Conservation (phyloP, 2,888 invertebrate genomes). For the Drosophila pseudotalamancana region DNA sequence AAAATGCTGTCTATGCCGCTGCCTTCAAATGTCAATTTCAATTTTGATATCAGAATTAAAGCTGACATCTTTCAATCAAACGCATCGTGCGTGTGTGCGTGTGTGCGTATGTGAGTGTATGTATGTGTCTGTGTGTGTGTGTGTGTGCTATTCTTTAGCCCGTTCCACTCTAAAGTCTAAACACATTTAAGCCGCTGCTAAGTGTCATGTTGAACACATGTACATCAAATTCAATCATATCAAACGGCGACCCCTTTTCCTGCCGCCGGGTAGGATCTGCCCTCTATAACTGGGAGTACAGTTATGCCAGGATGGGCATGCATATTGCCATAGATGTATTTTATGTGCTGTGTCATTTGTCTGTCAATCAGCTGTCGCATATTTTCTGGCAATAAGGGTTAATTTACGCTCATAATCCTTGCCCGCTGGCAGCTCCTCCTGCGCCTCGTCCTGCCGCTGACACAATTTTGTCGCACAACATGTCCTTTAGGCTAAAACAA, state of each 20-base stretch:
- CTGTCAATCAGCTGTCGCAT: slow-evolving; percentile 79
- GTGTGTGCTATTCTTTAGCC: not conserved
- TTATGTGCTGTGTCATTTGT: slow-evolving; percentile 74
- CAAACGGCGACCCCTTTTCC: slow-evolving; percentile 32
- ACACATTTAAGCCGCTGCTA: slow-evolving; percentile 69
- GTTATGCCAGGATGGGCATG: slow-evolving; percentile 20
- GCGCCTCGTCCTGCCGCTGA: slow-evolving; percentile 12
- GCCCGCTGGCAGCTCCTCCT: slow-evolving; percentile 29
- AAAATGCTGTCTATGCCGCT: slow-evolving; percentile 2
- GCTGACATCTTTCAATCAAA: slow-evolving; percentile 16
- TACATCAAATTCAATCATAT: slow-evolving; percentile 74
- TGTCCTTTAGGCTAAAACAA: slow-evolving; percentile 47
- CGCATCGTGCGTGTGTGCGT: not conserved
- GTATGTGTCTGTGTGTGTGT: not conserved
- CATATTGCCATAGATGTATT: slow-evolving; percentile 36
- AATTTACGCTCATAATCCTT: slow-evolving; percentile 79
- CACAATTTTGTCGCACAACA: slow-evolving; percentile 63
- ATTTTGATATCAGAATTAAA: slow-evolving; percentile 40
- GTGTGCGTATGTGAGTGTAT: slow-evolving; percentile 4
- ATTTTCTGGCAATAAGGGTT: slow-evolving; percentile 78
- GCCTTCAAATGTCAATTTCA: slow-evolving; percentile 43
- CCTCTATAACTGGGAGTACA: slow-evolving; percentile 29
- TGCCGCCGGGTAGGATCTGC: not conserved
- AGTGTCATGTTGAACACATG: slow-evolving; percentile 75
- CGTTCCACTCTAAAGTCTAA: slow-evolving; percentile 52